Evolutionary conservation across 2,113 vertebrate genomes (phyloP).

Genomic region (Gopherus flavomarginatus): DNA sequence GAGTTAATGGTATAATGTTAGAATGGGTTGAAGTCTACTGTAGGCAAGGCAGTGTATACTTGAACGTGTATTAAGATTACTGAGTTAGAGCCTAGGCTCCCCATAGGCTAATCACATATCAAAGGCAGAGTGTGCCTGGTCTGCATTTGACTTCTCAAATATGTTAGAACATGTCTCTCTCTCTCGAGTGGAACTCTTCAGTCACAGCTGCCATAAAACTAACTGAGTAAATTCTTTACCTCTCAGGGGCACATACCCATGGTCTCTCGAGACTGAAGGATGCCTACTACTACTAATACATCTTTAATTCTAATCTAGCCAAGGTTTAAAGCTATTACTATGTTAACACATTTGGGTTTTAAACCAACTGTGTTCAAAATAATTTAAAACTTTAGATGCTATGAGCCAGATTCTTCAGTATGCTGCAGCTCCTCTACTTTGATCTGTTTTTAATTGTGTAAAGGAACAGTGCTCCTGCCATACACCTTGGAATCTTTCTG

Average conservation of each 20-base stretch:
- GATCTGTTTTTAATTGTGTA: not conserved
- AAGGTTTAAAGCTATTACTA: too few relatives aligned
- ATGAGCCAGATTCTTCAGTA: not conserved
- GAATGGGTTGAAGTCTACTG: not conserved
- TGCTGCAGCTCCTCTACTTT: not conserved
- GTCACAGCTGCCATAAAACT: too few relatives aligned
- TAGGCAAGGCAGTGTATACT: not conserved
- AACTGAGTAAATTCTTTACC: too few relatives aligned
- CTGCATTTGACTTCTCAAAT: too few relatives aligned
- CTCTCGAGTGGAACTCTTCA: too few relatives aligned
- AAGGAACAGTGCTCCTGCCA: not conserved
- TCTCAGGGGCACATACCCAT: too few relatives aligned
- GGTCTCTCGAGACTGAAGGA: too few relatives aligned
- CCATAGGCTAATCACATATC: not conserved
- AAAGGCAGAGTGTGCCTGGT: too few relatives aligned
- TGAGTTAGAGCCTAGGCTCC: not conserved
- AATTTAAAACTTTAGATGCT: not conserved
- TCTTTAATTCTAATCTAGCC: too few relatives aligned
- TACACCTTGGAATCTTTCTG: not conserved
- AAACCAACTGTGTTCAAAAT: not conserved
- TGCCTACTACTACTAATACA: too few relatives aligned
- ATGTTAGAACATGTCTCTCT: too few relatives aligned
- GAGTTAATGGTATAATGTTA: not conserved
- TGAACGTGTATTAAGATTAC: not conserved
- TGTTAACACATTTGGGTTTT: not conserved